Percentiles rank a stretch among this genome's conserved stretches.
phyloP scores from a whole-genome alignment of 2,888 invertebrate species.

The Metacarcinus magister region DNA sequence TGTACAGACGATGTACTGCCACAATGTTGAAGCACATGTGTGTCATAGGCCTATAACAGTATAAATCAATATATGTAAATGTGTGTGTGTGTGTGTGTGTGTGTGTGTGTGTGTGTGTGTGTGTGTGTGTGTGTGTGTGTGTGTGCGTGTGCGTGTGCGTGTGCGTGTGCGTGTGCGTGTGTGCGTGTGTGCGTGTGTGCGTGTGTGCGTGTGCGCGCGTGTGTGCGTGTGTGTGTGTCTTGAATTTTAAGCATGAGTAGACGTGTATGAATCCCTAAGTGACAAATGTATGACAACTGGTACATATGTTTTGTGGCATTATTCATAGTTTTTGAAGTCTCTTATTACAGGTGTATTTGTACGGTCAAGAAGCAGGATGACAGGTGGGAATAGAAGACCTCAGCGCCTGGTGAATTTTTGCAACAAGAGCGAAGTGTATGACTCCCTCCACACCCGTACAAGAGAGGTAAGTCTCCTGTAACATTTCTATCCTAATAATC shows the following conservation, averaged over 20 bases:
- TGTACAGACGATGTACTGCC: too few relatives aligned
- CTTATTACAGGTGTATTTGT: too few relatives aligned
- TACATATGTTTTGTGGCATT: too few relatives aligned
- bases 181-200: neutral
- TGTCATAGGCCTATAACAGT: too few relatives aligned
- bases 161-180: slow-evolving; percentile 35
- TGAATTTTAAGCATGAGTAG: too few relatives aligned
- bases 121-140: slow-evolving; percentile 53
- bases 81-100: slow-evolving; percentile 53
- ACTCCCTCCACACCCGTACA: slow-evolving; percentile 39
- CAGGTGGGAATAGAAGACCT: neutral
- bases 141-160: slow-evolving; percentile 8
- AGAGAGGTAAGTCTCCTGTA: neutral
- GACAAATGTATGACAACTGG: too few relatives aligned
- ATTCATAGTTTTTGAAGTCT: too few relatives aligned
- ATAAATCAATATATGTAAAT: neutral
- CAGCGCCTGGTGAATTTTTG: slow-evolving; percentile 49
- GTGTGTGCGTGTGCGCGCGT: neutral
- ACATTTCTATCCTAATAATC: too few relatives aligned
- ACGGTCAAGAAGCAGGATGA: neutral
- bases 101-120: slow-evolving; percentile 9
- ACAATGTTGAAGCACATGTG: too few relatives aligned
- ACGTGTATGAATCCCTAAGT: too few relatives aligned
- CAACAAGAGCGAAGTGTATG: neutral
- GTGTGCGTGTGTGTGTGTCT: too few relatives aligned